These are phyloP conservation scores for Limnodromus scolopaceus DNA, from an alignment of 2,797 vertebrate species.

Conservation along the genomic window DNA sequence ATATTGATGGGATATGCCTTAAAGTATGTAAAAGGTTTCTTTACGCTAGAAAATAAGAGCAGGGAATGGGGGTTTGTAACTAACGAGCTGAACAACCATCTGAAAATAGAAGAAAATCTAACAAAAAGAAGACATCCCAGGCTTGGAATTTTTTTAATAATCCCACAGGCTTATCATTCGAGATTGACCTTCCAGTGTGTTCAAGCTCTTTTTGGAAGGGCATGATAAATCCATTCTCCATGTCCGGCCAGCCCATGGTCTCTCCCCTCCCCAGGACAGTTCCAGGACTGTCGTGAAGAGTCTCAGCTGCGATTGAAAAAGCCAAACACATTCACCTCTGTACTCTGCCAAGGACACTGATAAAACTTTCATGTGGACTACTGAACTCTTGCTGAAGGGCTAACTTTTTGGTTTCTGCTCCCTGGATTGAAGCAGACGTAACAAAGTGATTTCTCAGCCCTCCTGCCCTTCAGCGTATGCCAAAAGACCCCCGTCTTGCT, in stretches of 20 bases:
- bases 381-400: neutral
- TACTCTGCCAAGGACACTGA: neutral
- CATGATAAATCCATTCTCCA: rapidly evolving
- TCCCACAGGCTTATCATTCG: neutral
- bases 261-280: neutral
- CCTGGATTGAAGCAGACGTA: neutral
- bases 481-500: neutral
- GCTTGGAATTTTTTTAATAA: neutral
- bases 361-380: neutral
- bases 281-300: neutral
- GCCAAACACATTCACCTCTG: neutral
- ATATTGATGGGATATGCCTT: neutral
- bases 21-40: neutral
- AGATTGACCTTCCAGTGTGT: neutral
- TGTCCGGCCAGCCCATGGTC: neutral
- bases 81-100: neutral
- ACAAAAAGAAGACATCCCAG: neutral
- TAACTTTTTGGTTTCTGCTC: neutral
- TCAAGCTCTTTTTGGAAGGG: neutral
- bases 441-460: neutral
- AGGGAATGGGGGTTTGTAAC: neutral
- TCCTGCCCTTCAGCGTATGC: neutral
- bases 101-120: neutral
- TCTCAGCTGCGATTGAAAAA: neutral
- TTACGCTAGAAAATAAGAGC: neutral